Evolutionary conservation across 2,113 vertebrate species (phyloP).

Genomic region (Hemibagrus wyckioides): DNA sequence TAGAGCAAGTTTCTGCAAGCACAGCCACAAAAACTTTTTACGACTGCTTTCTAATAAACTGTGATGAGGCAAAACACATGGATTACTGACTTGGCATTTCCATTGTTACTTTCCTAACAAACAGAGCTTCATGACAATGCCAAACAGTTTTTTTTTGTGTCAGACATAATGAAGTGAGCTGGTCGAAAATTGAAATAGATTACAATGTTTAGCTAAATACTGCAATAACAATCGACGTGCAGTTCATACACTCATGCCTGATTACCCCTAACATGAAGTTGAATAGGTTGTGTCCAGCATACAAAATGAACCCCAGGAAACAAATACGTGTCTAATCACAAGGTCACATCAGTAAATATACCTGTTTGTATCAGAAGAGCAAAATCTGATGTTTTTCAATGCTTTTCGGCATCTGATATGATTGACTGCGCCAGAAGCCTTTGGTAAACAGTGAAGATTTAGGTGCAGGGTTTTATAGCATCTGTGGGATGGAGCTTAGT

Average conservation of each 20-base stretch:
- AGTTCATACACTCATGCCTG: neutral
- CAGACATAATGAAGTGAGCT: neutral
- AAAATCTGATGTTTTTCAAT: conserved; percentile 5
- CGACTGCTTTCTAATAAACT: neutral
- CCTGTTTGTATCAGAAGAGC: neutral
- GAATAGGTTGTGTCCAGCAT: neutral
- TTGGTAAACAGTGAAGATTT: conserved; percentile 4
- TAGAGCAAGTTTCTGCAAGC: neutral
- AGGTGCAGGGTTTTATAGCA: neutral
- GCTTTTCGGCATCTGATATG: neutral
- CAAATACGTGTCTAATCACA: neutral
- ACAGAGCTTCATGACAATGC: neutral
- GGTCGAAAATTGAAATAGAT: conserved; percentile 9
- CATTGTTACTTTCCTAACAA: neutral
- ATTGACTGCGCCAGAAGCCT: conserved; percentile 11
- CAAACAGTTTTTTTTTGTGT: neutral
- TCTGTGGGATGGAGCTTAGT: conserved; percentile 8
- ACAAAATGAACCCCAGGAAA: neutral
- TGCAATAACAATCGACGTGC: neutral
- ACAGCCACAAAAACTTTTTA: neutral
- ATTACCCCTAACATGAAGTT: neutral
- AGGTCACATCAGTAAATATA: conserved; percentile 3
- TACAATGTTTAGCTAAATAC: neutral
- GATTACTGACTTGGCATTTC: neutral
- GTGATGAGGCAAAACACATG: neutral